Percentiles rank a stretch among this genome's conserved stretches.
phyloP scores from a whole-genome alignment of 2,888 invertebrate genomes.

The Hymenopus coronatus region DNA sequence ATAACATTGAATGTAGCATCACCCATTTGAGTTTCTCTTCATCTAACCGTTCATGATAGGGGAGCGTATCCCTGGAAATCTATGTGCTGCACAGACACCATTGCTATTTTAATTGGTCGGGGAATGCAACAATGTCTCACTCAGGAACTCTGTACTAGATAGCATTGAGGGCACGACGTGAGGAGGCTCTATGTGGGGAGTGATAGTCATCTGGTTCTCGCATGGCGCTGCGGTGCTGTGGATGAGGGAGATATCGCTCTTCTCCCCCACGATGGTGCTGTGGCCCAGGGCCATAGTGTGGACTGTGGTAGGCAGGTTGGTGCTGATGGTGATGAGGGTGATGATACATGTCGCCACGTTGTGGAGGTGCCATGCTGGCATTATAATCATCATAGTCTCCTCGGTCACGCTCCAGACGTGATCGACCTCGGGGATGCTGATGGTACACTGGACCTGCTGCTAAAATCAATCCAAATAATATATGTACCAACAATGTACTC shows the following conservation, averaged over 20 bases:
- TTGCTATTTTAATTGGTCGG: not conserved
- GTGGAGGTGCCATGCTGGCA: constrained; percentile 30
- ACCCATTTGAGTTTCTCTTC: not conserved
- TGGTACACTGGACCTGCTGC: constrained; percentile 48
- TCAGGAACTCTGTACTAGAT: constrained; percentile 54
- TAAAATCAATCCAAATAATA: not conserved
- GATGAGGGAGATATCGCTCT: constrained; percentile 35
- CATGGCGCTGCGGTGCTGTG: constrained; percentile 46
- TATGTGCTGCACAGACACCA: not conserved
- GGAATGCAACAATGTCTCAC: constrained; percentile 5
- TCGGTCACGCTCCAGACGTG: constrained; percentile 51
- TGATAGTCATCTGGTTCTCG: constrained; percentile 50
- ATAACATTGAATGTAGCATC: not conserved
- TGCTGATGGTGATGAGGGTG: constrained; percentile 20
- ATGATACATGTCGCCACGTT: constrained; percentile 39
- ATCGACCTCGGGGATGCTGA: constrained; percentile 49
- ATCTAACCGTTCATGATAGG: not conserved
- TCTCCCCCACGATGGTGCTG: constrained; percentile 40
- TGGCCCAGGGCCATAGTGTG: constrained; percentile 45
- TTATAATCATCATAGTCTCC: constrained; percentile 56
- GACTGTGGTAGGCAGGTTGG: constrained; percentile 13
- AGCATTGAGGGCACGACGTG: constrained; percentile 70
- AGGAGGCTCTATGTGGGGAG: constrained; percentile 53
- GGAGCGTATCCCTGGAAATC: not conserved
- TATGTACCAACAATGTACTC: not conserved